A percentile compares a stretch with the other conserved stretches of the same genome.
phyloP scores from a whole-genome alignment of 2,797 vertebrate species.

The Characodon lateralis region DNA sequence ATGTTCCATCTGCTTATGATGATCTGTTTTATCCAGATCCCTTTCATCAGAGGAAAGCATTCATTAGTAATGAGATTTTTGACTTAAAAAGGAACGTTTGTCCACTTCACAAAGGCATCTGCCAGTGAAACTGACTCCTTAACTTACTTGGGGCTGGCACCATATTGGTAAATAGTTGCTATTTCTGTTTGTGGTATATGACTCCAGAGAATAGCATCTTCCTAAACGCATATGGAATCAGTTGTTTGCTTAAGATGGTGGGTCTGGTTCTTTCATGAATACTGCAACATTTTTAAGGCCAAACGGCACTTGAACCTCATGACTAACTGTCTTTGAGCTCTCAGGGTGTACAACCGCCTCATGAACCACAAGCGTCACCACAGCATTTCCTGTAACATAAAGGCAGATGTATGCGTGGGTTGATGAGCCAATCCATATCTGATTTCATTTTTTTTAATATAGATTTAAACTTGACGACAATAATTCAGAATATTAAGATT shows the following conservation, averaged over 20 bases:
- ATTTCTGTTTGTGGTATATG: conserved; percentile 73
- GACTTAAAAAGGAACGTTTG: conserved; percentile 24
- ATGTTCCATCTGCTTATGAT: background rate
- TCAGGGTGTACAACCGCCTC: conserved; percentile 20
- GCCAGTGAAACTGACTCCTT: conserved; percentile 63
- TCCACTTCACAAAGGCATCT: conserved; percentile 23
- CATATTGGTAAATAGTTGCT: conserved; percentile 52
- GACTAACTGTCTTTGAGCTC: conserved; percentile 49
- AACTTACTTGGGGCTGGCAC: conserved; percentile 63
- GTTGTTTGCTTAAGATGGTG: conserved; percentile 41
- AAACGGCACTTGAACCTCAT: conserved; percentile 43
- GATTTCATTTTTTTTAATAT: background rate
- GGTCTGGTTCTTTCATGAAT: conserved; percentile 45
- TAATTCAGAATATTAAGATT: background rate
- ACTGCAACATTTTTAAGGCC: conserved; percentile 27
- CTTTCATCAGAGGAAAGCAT: background rate
- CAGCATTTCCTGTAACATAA: conserved; percentile 25
- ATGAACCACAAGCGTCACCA: conserved; percentile 33
- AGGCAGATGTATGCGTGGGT: conserved; percentile 2
- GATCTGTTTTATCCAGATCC: conserved; percentile 16
- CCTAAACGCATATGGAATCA: conserved; percentile 59
- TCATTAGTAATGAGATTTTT: conserved; percentile 1
- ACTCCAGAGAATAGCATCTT: conserved; percentile 59
- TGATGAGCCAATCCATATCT: background rate
- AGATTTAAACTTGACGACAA: background rate